Conservation (phyloP, 2,113 vertebrate genomes). For the Cacatua alba region DNA sequence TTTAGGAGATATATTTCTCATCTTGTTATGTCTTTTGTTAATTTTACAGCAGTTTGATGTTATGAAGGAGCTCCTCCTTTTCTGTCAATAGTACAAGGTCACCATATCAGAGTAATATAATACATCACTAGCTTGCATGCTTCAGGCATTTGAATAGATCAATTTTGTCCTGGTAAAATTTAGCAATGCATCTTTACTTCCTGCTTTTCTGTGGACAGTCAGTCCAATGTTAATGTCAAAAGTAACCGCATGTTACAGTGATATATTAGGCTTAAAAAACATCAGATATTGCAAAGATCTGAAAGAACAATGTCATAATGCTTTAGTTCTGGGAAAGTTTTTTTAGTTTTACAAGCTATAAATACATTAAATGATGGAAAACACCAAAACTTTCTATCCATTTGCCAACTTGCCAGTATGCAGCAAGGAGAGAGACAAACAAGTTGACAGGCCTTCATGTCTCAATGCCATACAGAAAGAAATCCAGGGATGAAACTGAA, state of each 20-base stretch:
- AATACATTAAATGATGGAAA: neutral
- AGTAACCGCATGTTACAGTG: neutral
- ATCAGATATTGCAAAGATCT: neutral
- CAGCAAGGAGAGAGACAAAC: neutral
- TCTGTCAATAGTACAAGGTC: conserved; percentile 10
- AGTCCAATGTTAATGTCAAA: neutral
- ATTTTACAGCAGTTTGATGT: neutral
- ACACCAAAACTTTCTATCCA: neutral
- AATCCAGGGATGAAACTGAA: neutral
- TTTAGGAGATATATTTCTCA: neutral
- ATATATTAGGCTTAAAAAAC: neutral
- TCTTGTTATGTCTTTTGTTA: conserved; percentile 20
- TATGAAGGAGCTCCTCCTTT: neutral
- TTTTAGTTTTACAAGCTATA: neutral
- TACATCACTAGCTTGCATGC: neutral
- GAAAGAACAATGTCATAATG: neutral
- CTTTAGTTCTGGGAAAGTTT: neutral
- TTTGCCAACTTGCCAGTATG: neutral
- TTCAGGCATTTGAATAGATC: neutral
- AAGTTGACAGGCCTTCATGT: neutral
- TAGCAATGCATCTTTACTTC: neutral
- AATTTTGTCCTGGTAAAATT: conserved; percentile 4
- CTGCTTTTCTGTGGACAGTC: neutral
- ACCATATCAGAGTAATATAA: neutral
- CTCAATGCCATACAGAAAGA: neutral